Conservation (phyloP, 2,797 vertebrate genomes). For the Rhadinocentrus ornatus region DNA sequence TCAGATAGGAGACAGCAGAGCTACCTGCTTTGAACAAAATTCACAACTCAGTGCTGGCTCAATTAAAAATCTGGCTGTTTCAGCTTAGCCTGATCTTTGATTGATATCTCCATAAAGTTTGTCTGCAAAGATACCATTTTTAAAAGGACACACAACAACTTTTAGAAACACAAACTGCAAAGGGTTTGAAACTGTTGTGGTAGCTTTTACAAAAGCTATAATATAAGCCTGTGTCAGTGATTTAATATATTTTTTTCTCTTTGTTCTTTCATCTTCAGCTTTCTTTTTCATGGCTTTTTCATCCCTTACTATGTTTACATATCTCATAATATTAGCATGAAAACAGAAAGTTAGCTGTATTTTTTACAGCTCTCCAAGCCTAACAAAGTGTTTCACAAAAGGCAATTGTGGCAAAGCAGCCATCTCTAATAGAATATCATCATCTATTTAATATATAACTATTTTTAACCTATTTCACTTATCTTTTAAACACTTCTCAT, state of each 20-base stretch:
- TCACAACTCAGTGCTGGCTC: constrained; percentile 45
- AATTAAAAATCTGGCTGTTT: constrained; percentile 54
- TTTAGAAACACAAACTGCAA: constrained; percentile 13
- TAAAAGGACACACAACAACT: constrained; percentile 46
- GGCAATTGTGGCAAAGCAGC: constrained; percentile 32
- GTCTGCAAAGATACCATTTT: constrained; percentile 31
- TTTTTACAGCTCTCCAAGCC: background rate
- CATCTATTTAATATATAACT: constrained; percentile 14
- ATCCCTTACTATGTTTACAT: background rate
- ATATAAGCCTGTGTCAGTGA: constrained; percentile 30
- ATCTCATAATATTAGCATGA: constrained; percentile 1
- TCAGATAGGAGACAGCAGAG: constrained; percentile 48
- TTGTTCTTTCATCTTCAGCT: constrained; percentile 38
- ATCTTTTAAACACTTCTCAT: constrained; percentile 10
- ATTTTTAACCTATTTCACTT: constrained; percentile 13
- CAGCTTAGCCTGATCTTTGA: constrained; percentile 41
- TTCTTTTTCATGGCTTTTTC: constrained; percentile 25
- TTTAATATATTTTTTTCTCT: constrained; percentile 48
- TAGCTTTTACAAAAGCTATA: constrained; percentile 38
- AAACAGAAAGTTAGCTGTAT: constrained; percentile 29
- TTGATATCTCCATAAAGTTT: constrained; percentile 54
- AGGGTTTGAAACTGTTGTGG: constrained; percentile 19
- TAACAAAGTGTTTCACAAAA: constrained; percentile 16
- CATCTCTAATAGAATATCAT: constrained; percentile 7
- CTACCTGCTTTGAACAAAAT: constrained; percentile 44